phyloP scores from a whole-genome alignment of 2,113 vertebrate genomes.

The Tachysurus vachellii region DNA sequence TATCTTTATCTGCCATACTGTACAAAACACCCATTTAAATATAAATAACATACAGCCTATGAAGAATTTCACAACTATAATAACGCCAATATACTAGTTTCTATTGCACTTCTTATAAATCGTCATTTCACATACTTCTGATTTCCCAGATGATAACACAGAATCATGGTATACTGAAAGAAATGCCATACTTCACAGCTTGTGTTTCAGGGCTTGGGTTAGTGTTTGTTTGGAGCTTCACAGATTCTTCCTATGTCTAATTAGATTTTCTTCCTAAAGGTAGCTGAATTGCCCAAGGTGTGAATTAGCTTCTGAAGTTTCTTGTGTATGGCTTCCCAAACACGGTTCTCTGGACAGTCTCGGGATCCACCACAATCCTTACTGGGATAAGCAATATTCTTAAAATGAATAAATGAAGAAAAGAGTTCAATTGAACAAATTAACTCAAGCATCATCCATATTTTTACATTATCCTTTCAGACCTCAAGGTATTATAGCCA shows the following conservation, averaged over 20 bases:
- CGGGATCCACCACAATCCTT: background rate
- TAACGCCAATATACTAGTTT: background rate
- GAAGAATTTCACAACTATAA: background rate
- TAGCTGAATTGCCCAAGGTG: background rate
- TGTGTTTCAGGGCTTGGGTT: background rate
- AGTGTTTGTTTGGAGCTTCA: background rate
- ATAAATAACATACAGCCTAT: background rate
- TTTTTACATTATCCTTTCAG: background rate
- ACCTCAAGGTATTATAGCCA: background rate
- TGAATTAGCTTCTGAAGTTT: background rate
- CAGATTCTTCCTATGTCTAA: background rate
- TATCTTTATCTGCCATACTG: background rate
- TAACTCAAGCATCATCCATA: background rate
- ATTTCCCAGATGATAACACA: background rate
- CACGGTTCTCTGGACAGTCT: background rate
- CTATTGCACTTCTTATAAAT: slow-evolving; percentile 35
- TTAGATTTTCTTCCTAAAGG: background rate
- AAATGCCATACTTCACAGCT: background rate
- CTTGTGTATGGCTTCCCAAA: background rate
- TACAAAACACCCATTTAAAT: background rate
- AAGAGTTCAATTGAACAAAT: background rate
- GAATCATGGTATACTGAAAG: background rate
- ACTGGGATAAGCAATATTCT: background rate
- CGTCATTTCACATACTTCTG: slow-evolving; percentile 6
- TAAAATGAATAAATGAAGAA: background rate